Evolutionary conservation across 2,113 vertebrate genomes (phyloP), one percentile per base, ranked within the genome.

Genomic region (Sorex fumeus): DNA sequence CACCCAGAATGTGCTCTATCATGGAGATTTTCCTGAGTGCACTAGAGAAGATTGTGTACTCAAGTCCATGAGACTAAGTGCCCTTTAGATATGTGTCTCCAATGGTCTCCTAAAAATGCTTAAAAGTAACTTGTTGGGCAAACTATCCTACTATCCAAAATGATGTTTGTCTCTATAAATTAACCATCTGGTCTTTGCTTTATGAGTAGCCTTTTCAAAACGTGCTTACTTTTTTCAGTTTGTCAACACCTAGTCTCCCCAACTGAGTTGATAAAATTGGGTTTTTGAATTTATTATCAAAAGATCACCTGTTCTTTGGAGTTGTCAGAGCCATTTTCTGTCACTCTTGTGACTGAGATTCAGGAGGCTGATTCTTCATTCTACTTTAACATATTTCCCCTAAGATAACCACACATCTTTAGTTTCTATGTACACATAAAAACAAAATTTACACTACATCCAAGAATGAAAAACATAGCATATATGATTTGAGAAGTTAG

Each of bases 391-490:
- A n/a, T 1, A 12, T 7, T 71, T 83, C 21, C 36, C 71, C 30
- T 23, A 28, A 27, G 28, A 28, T 5, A 60, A 16, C 27, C 76
- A 12, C 47, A 76, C 23, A 57, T 36, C 30, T 36, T 83, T 15
- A 79, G 45, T 43, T 77, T 21, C 25, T 74, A 3, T 32, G 32
- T 66, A 53, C 75, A 88, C 30, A 11, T 57, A 60, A 67, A 47
- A 88, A 83, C 25, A 47, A 72, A 89, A 87, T 72, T 28, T n/a
- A 82, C 88, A 74, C 6, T n/a, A 18, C 12, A 36, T 83, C 72
- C 15, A 34, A 62, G 64, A 89, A 53, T 3, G 15, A 53, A 93
- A 89, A n/a, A 66, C 13, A 66, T 12, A 80, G 60, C n/a, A 16
- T 84, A 23, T 13, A 19, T 72, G 23, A 25, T 69, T 80, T 76